Evolutionary conservation across 2,888 invertebrate species (phyloP), one percentile per base, ranked within the genome.

Genomic region (Unio pictorum): DNA sequence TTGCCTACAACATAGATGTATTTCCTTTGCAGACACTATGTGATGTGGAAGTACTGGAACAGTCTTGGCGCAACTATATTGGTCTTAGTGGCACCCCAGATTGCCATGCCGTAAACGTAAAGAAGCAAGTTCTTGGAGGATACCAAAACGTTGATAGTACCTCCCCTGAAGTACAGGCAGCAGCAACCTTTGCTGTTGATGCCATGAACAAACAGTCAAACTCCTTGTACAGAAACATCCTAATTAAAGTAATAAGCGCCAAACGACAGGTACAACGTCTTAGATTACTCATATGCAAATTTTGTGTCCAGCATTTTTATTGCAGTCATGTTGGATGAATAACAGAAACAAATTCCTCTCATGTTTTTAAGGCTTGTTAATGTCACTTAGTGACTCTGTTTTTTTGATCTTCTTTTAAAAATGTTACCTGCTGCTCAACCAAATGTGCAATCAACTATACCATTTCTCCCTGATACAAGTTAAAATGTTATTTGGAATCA

Each of bases 181-280:
- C 78, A 28, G 66, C 74, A 20, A 45, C 30, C n/a, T 78, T 78
- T 70, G 80, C 73, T 7, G 70, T 79, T 18, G 72, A 73, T 8
- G 55, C 64, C 45, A 64, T 76, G 23, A 81, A 82, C 63, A 54
- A 61, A 57, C 69, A 66, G 69, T 69, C 73, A 62, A 82, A 81
- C 69, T 67, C 62, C 45, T 7, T 79, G 66, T 81, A 45, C 71
- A 71, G 71, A 59, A 34, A 69, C 55, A 72, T 61, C 18, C 64
- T 72, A 15, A 55, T 74, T 17, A 65, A 72, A 30, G 23, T 75
- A 11, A 7, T 60, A 6, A 56, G 72, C 55, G 72, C 68, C 23
- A 73, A 68, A 59, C 69, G 75, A 59, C 80, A 82, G 79, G 82
- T 82, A 60, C 60, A 23, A 28, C 11, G 0, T 45, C 45, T 45